phyloP scores from a whole-genome alignment of 2,888 invertebrate genomes.

The Blera fallax region DNA sequence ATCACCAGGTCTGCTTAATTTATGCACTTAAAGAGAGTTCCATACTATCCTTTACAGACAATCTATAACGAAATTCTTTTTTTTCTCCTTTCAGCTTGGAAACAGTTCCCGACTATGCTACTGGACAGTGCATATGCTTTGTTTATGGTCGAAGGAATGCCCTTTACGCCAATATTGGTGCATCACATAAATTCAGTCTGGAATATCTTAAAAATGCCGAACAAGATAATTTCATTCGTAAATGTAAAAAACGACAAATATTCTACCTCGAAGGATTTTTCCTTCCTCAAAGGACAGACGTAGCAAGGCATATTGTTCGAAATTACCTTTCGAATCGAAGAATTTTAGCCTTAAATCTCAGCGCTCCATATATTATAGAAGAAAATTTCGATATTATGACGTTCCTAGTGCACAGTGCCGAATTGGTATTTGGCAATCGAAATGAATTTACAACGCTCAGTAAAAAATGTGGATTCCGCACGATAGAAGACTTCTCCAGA shows the following conservation, averaged over 20 bases:
- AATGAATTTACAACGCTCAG: constrained; percentile 83
- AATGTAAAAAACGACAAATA: constrained; percentile 78
- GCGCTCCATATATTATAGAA: constrained; percentile 83
- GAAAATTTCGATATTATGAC: constrained; percentile 80
- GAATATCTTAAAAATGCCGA: constrained; percentile 77
- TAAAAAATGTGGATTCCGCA: constrained; percentile 73
- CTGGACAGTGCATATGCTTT: constrained; percentile 83
- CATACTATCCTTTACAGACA: too few relatives aligned
- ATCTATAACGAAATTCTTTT: background rate
- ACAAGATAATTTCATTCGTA: constrained; percentile 76
- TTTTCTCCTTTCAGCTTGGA: constrained; percentile 76
- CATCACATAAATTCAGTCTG: constrained; percentile 82
- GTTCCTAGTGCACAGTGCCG: constrained; percentile 81
- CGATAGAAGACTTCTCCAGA: constrained; percentile 73
- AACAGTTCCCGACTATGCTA: constrained; percentile 78
- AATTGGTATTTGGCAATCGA: constrained; percentile 84
- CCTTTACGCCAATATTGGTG: constrained; percentile 84
- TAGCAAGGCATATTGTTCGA: constrained; percentile 81
- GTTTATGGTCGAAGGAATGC: constrained; percentile 82
- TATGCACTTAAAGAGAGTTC: too few relatives aligned
- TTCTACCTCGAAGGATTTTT: constrained; percentile 85
- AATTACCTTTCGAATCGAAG: constrained; percentile 80
- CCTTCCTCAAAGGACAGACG: constrained; percentile 82
- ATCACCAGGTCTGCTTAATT: too few relatives aligned
- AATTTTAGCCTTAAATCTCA: constrained; percentile 83